Conservation (phyloP, 2,797 vertebrate genomes). For the Dryobates pubescens region DNA sequence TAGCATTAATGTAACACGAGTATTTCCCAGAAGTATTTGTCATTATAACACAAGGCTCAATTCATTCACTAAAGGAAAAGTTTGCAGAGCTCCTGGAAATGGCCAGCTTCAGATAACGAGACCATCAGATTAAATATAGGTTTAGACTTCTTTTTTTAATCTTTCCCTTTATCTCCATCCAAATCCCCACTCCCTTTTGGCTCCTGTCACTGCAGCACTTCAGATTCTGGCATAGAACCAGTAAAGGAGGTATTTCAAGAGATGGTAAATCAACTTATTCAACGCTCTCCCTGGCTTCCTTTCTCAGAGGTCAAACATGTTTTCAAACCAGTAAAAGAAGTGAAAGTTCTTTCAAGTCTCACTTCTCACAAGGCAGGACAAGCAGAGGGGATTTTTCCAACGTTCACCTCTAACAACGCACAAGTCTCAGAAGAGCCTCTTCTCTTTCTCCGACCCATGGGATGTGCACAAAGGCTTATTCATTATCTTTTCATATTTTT, state of each 20-base stretch:
- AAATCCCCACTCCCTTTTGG: constrained; percentile 60
- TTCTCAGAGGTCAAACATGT: constrained; percentile 60
- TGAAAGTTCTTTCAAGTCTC: constrained; percentile 53
- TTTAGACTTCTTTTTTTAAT: constrained; percentile 61
- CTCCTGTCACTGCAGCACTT: constrained; percentile 59
- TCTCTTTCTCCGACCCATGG: not conserved
- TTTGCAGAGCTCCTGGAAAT: constrained; percentile 58
- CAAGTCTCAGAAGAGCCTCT: constrained; percentile 7
- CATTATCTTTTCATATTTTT: constrained; percentile 41
- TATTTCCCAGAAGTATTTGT: constrained; percentile 27
- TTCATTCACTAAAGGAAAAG: constrained; percentile 41
- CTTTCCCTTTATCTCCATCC: constrained; percentile 64
- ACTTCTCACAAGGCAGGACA: constrained; percentile 35
- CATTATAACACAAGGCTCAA: constrained; percentile 25
- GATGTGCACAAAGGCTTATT: constrained; percentile 15
- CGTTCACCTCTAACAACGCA: not conserved
- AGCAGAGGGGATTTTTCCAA: constrained; percentile 2
- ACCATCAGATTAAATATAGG: constrained; percentile 60
- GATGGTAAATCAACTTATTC: constrained; percentile 64
- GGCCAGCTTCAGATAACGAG: constrained; percentile 39
- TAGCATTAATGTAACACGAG: not conserved
- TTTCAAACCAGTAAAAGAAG: constrained; percentile 60
- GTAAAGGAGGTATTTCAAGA: constrained; percentile 64
- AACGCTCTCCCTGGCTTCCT: constrained; percentile 43
- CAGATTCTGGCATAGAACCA: constrained; percentile 60